Base-by-base conservation (phyloP, 2,888 invertebrate species). In the Chrysopilus asiliformis region DNA sequence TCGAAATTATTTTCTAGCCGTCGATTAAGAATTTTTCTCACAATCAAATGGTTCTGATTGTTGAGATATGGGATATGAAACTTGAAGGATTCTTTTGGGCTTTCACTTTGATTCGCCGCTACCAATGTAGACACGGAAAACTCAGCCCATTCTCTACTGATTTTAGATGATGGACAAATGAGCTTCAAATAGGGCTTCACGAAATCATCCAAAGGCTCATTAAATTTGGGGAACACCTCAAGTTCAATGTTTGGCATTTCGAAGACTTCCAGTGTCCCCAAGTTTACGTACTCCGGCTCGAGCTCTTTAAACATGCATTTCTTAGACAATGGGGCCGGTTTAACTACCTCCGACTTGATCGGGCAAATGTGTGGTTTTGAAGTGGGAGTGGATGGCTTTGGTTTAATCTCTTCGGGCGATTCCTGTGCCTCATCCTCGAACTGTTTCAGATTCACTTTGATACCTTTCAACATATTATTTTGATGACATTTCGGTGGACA, bases 31-130 rank as follows among this genome's bases (percentile, higher is more conserved):
- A 49, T 45, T 7, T 55, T 56, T 4, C 60, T 65, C 55, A 76
- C 70, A 4, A 77, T 52, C 20, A 77, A 54, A 47, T 64, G 64
- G 43, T 66, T 66, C 49, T 74, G 72, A 51, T 69, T 64, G 52
- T 70, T 70, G 42, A 66, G 59, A 49, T 75, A 79, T 15, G 65
- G 64, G 43, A 78, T 57, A 35, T 68, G 61, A 55, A 79, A 76
- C 27, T 65, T 65, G 32, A 72, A 65, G 14, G 58, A 56, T 8
- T 17, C 48, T 15, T 17, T 33, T 4, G n/a, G 9, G 4, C 10
- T 22, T 15, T 22, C 10, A 12, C 29, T 31, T 29, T 9, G 2
- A 10, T 26, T 22, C 22, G 15, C 26, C 5, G 34, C 39, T 18
- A 52, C 45, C 17, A 62, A 24, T 2, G 62, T 56, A 9, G 64